Evolutionary conservation across 2,113 vertebrate genomes (phyloP), one percentile per base, ranked within the genome.

Genomic region (Alligator mississippiensis): DNA sequence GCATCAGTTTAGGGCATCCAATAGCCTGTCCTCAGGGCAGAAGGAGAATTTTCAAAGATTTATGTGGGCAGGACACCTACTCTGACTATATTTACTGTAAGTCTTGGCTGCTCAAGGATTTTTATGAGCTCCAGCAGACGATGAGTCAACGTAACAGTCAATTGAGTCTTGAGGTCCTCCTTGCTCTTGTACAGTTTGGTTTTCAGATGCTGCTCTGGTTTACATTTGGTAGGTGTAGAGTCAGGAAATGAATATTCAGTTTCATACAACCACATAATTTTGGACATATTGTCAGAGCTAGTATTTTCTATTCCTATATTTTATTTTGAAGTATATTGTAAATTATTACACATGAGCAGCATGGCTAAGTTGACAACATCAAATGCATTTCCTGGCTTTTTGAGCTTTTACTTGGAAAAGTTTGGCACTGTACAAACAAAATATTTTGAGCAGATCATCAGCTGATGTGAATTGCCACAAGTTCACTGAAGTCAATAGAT

Each of bases 401-500:
- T 77, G 58, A 38, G 78, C 91, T 57, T 89, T 85, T 90, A 89
- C 74, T 74, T 63, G 55, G 66, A 85, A 94, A 59, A 77, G 58
- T 80, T 93, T 89, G n/a, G 58, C 18, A 82, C 9, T 90, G 84
- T 88, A 94, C 92, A 93, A 93, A 83, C 63, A 87, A 92, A 93
- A 30, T 59, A 27, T 75, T 64, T 19, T 61, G 80, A 86, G 84
- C 11, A 93, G 82, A 77, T 94, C 55, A 89, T 97, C 94, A 18
- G 4, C 1, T 95, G 55, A 13, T 47, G 70, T 66, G 93, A 93
- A 92, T 87, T 91, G 28, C 92, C 84, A 85, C 54, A 84, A 64
- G 80, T 87, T 17, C 75, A 84, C 66, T 61, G 64, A 84, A 95
- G 90, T 89, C 84, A 84, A 10, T 59, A 77, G 63, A 84, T 84